Evolutionary conservation across 2,888 invertebrate species (phyloP).

Genomic region (Sminthurides aquaticus): DNA sequence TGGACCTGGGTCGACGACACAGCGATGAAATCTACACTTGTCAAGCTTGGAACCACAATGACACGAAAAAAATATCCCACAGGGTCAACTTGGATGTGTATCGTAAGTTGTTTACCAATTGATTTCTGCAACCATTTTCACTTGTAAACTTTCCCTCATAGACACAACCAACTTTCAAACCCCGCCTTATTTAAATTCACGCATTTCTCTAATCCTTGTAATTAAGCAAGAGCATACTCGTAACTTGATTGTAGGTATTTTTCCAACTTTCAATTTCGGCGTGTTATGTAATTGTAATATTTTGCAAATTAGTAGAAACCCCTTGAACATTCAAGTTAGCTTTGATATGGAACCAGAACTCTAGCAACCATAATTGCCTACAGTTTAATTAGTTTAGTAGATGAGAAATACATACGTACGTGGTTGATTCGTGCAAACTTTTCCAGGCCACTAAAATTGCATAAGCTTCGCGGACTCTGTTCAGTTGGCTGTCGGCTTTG

Average conservation of each 20-base stretch:
- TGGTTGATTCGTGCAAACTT: too few species aligned
- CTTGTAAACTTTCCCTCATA: background rate
- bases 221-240: too few species aligned
- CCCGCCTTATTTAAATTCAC: background rate
- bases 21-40: constrained; percentile 69
- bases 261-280: too few species aligned
- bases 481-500: background rate
- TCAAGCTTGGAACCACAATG: constrained; percentile 64
- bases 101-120: constrained; percentile 48
- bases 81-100: constrained; percentile 70
- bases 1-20: constrained; percentile 62
- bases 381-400: too few species aligned
- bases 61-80: constrained; percentile 60
- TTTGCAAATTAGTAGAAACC: too few species aligned
- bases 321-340: too few species aligned
- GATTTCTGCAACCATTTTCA: background rate
- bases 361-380: too few species aligned
- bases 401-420: too few species aligned
- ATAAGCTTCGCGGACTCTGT: background rate
- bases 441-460: background rate
- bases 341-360: too few species aligned
- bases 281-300: too few species aligned
- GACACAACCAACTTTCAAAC: background rate
- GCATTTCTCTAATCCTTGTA: too few species aligned
- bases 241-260: too few species aligned